Evolutionary conservation across 2,888 invertebrate species (phyloP).

Genomic region (Cephalotes varians): DNA sequence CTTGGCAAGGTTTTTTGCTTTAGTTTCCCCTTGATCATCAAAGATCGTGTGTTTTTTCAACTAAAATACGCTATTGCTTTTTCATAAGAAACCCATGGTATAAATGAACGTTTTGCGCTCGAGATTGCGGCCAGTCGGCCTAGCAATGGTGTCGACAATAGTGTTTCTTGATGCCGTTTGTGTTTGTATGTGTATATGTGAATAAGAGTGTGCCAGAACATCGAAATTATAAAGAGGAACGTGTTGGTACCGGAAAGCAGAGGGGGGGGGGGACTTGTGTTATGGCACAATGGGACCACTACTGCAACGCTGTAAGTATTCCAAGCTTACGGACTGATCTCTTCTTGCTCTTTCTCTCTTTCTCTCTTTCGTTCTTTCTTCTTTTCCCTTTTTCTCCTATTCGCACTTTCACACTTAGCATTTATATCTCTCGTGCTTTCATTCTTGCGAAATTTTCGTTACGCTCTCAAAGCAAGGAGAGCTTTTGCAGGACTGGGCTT

Average conservation of each 20-base stretch:
- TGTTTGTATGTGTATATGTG: slow-evolving; percentile 39
- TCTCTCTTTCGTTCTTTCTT: slow-evolving; percentile 21
- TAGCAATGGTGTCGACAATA: slow-evolving; percentile 55
- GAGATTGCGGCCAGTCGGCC: slow-evolving; percentile 25
- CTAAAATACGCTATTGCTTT: slow-evolving; percentile 47
- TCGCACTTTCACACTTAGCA: slow-evolving; percentile 40
- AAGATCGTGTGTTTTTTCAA: slow-evolving; percentile 58
- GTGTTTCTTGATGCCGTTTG: slow-evolving; percentile 63
- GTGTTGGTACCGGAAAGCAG: slow-evolving; percentile 70
- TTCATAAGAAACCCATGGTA: not conserved
- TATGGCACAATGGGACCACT: slow-evolving; percentile 80
- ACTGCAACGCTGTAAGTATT: slow-evolving; percentile 80
- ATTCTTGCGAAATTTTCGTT: slow-evolving; percentile 57
- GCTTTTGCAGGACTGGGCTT: slow-evolving; percentile 67
- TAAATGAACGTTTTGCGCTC: slow-evolving; percentile 8
- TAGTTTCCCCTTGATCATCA: slow-evolving; percentile 64
- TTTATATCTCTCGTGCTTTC: slow-evolving; percentile 56
- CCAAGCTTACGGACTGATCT: slow-evolving; percentile 73
- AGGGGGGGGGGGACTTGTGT: slow-evolving; percentile 72
- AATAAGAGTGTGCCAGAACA: slow-evolving; percentile 60
- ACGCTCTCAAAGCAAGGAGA: slow-evolving; percentile 55
- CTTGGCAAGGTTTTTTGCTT: slow-evolving; percentile 75
- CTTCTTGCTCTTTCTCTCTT: slow-evolving; percentile 47
- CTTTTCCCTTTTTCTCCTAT: slow-evolving; percentile 14
- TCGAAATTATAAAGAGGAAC: slow-evolving; percentile 59